Evolutionary conservation across 2,113 vertebrate species (phyloP).

Genomic region (Pseudopodoces humilis): DNA sequence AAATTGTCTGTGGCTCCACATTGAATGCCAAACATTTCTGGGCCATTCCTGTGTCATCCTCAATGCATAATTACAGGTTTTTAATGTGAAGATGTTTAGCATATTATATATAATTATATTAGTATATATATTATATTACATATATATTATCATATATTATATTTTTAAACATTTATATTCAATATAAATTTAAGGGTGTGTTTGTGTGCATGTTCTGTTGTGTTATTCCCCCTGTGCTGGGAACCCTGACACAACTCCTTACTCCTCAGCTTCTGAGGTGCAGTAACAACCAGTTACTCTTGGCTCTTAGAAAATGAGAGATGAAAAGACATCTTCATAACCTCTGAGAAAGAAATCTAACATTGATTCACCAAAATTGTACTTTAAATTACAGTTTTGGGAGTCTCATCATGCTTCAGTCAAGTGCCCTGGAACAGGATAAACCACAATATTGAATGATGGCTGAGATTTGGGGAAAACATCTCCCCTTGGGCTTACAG

Average conservation of each 20-base stretch:
- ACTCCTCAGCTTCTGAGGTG: not conserved
- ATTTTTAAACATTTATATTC: too few relatives aligned
- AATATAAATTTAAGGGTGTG: not conserved
- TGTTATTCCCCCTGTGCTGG: not conserved
- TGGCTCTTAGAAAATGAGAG: not conserved
- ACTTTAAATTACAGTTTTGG: not conserved
- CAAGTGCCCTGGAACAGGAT: not conserved
- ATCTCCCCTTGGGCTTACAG: rapidly evolving
- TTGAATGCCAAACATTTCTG: not conserved
- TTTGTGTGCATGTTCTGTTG: not conserved
- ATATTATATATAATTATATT: too few relatives aligned
- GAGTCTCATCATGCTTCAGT: not conserved
- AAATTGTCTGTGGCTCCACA: not conserved
- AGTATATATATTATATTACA: too few relatives aligned
- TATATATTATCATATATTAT: too few relatives aligned
- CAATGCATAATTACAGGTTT: not conserved
- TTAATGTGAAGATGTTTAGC: not conserved
- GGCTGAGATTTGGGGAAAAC: not conserved
- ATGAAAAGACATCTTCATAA: not conserved
- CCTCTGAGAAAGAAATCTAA: not conserved
- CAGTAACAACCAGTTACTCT: not conserved
- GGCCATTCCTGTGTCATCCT: not conserved
- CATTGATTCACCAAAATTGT: not conserved
- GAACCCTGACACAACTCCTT: not conserved
- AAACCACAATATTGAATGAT: not conserved